Percentiles rank a stretch among this genome's conserved stretches.
Conservation (phyloP, 2,797 vertebrate genomes). For the Oreochromis mossambicus region DNA sequence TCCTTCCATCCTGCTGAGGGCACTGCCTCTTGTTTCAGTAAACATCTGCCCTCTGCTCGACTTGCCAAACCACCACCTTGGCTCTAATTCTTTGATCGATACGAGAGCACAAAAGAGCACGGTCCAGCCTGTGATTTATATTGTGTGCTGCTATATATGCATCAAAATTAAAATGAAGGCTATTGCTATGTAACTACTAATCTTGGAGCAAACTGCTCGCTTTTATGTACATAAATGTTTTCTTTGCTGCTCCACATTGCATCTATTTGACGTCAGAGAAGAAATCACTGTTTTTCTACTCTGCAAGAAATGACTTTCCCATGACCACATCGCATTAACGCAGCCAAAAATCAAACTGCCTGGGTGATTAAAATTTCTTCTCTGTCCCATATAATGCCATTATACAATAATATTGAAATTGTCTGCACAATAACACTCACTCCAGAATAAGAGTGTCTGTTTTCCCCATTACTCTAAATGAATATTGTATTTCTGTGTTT, state of each 20-base stretch:
- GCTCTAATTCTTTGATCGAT: constrained; percentile 18
- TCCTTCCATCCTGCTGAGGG: constrained; percentile 14
- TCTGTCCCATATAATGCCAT: not conserved
- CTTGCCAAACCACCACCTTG: constrained; percentile 21
- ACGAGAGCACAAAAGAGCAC: not conserved
- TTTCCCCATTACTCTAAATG: constrained; percentile 32
- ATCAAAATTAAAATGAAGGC: not conserved
- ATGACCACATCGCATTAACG: not conserved
- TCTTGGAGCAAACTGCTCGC: not conserved
- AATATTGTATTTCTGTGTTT: constrained; percentile 65
- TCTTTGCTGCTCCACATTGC: not conserved
- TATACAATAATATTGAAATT: not conserved
- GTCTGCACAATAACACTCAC: constrained; percentile 9
- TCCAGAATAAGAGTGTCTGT: constrained; percentile 13
- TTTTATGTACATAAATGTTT: not conserved
- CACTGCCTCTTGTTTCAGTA: constrained; percentile 17
- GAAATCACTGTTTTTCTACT: not conserved
- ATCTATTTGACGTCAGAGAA: not conserved
- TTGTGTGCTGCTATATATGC: not conserved
- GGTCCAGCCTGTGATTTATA: not conserved
- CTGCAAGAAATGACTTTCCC: not conserved
- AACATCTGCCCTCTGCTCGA: constrained; percentile 36
- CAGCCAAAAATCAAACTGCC: not conserved
- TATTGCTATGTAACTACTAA: not conserved
- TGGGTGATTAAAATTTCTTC: not conserved